Conservation (phyloP, 2,888 invertebrate species). For the Standfussiana lucernea region DNA sequence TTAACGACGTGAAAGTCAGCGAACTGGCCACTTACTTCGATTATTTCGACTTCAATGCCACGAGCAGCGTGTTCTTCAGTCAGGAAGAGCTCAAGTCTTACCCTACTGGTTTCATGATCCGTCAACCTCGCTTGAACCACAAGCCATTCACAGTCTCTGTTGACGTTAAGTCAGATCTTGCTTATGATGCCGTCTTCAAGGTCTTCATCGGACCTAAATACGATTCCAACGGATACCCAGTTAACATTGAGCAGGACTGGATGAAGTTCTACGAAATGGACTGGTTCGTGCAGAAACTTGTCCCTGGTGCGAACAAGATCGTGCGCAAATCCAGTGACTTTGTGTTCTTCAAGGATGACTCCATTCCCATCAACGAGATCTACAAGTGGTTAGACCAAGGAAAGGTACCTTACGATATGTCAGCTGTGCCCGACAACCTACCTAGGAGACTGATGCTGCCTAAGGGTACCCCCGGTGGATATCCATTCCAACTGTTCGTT, state of each 20-base stretch:
- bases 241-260: constrained; percentile 89
- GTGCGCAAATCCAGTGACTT: constrained; percentile 92
- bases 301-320: constrained; percentile 92
- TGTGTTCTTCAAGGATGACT: constrained; percentile 91
- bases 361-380: constrained; percentile 91
- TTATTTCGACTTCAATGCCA: constrained; percentile 91
- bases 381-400: constrained; percentile 90
- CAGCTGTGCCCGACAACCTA: constrained; percentile 90
- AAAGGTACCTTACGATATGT: constrained; percentile 88
- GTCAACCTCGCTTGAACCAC: constrained; percentile 93
- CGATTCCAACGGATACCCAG: constrained; percentile 89
- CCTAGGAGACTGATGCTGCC: constrained; percentile 93
- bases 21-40: constrained; percentile 93
- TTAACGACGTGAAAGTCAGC: constrained; percentile 91
- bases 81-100: constrained; percentile 80
- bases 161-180: constrained; percentile 91
- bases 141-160: constrained; percentile 92
- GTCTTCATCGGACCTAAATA: constrained; percentile 93
- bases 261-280: constrained; percentile 92
- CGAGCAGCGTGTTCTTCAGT: constrained; percentile 86
- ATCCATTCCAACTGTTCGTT: constrained; percentile 92
- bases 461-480: constrained; percentile 92
- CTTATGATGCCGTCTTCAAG: constrained; percentile 91
- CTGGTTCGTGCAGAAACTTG: constrained; percentile 90
- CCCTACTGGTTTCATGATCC: constrained; percentile 87